These are phyloP conservation scores for Piaya cayana DNA, from an alignment of 2,113 vertebrate species.

Conservation along the genomic window DNA sequence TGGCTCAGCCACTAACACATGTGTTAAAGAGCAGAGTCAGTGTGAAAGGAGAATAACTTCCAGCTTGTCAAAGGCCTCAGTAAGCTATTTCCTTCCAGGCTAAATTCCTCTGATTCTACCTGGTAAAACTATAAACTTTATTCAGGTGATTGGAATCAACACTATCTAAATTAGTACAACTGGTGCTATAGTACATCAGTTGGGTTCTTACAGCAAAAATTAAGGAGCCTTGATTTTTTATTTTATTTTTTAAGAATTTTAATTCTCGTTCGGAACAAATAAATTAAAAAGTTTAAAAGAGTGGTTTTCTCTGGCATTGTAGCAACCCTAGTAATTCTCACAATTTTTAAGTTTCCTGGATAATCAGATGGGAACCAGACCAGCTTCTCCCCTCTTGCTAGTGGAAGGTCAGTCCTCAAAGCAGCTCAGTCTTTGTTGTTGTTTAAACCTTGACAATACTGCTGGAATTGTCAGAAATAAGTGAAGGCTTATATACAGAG, in stretches of 20 bases:
- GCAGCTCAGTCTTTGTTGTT: slow-evolving; percentile 7
- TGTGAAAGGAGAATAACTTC: background rate
- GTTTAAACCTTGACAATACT: slow-evolving; percentile 31
- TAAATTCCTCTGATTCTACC: background rate
- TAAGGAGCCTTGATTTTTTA: background rate
- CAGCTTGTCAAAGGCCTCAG: background rate
- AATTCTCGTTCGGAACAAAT: background rate
- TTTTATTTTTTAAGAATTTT: background rate
- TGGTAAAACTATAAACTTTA: background rate
- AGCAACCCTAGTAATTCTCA: background rate
- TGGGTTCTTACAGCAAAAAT: background rate
- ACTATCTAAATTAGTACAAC: background rate
- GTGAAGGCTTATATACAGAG: background rate
- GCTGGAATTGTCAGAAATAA: slow-evolving; percentile 7
- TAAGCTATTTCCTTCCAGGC: background rate
- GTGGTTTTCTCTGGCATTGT: background rate
- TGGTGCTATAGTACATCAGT: background rate
- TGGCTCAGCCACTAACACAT: background rate
- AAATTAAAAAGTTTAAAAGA: background rate
- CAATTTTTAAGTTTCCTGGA: background rate
- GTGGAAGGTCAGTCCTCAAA: slow-evolving; percentile 33
- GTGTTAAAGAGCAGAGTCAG: background rate
- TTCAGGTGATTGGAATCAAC: background rate
- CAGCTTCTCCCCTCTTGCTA: slow-evolving; percentile 3
- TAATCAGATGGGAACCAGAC: background rate